Conservation (phyloP, 2,113 vertebrate genomes). For the Hippoglossus stenolepis region DNA sequence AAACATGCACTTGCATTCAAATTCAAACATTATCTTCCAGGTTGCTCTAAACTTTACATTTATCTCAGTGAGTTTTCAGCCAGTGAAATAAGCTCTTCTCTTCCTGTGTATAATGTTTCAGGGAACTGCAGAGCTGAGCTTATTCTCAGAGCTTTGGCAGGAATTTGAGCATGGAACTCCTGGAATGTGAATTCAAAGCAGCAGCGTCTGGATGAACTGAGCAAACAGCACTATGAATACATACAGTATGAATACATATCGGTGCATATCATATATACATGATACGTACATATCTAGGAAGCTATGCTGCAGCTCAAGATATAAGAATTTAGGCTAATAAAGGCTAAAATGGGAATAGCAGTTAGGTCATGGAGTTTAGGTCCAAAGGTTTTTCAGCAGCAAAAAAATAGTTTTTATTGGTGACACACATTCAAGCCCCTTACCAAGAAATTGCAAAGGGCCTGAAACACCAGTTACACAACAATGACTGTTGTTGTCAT, state of each 20-base stretch:
- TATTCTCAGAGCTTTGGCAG: neutral
- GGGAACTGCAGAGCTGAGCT: neutral
- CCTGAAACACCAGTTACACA: too few species aligned
- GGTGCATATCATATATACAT: neutral
- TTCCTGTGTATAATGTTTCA: neutral
- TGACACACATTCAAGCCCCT: too few species aligned
- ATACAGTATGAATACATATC: neutral
- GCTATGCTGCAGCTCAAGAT: neutral
- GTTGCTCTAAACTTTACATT: neutral
- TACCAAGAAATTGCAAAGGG: too few species aligned
- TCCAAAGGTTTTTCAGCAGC: constrained; percentile 44
- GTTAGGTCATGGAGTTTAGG: neutral
- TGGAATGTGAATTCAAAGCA: constrained; percentile 35
- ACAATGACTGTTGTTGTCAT: too few species aligned
- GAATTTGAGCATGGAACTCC: constrained; percentile 26
- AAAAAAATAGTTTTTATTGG: too few species aligned
- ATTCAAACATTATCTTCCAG: neutral
- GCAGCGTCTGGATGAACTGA: constrained; percentile 1
- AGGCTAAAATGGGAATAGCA: neutral
- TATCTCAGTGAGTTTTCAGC: neutral
- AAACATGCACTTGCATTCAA: neutral
- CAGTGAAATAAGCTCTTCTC: neutral
- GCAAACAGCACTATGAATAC: neutral
- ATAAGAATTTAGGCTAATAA: neutral
- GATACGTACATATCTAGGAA: neutral